Evolutionary conservation across 2,797 vertebrate genomes (phyloP).

Genomic region (Myripristis murdjan): DNA sequence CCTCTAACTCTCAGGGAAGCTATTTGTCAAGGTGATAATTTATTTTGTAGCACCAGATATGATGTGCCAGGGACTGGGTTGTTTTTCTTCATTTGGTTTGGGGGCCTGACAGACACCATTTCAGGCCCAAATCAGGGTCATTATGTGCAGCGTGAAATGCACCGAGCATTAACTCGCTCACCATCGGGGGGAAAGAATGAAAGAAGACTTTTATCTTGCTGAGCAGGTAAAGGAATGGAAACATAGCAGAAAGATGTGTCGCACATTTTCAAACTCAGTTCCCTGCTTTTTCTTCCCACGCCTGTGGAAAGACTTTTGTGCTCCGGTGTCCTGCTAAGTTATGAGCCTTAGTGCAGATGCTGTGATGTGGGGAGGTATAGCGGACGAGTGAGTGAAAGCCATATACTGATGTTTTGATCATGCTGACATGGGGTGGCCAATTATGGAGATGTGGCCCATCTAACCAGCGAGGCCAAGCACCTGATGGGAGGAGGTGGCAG

Average conservation of each 20-base stretch:
- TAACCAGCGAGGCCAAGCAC: slow-evolving; percentile 72
- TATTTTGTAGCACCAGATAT: slow-evolving; percentile 76
- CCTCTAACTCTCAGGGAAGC: slow-evolving; percentile 72
- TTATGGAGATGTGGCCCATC: slow-evolving; percentile 72
- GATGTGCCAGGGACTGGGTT: slow-evolving; percentile 57
- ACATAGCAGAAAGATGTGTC: slow-evolving; percentile 59
- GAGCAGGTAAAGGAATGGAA: slow-evolving; percentile 36
- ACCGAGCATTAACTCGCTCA: slow-evolving; percentile 53
- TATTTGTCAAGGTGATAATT: slow-evolving; percentile 85
- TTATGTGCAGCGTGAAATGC: slow-evolving; percentile 56
- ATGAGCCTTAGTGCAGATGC: slow-evolving; percentile 38
- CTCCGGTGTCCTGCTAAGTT: slow-evolving; percentile 52
- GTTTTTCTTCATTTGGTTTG: slow-evolving; percentile 53
- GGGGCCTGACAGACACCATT: slow-evolving; percentile 56
- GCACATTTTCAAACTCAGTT: slow-evolving; percentile 52
- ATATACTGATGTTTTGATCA: slow-evolving; percentile 74
- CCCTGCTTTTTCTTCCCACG: slow-evolving; percentile 39
- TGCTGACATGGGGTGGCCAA: slow-evolving; percentile 74
- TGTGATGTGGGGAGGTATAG: slow-evolving; percentile 38
- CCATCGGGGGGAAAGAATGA: slow-evolving; percentile 43
- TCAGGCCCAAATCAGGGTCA: slow-evolving; percentile 58
- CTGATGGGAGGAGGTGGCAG: slow-evolving; percentile 68
- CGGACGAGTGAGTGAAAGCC: slow-evolving; percentile 59
- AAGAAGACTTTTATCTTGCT: slow-evolving; percentile 59
- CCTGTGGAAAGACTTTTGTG: slow-evolving; percentile 35